Evolutionary conservation across 2,113 vertebrate species (phyloP).

Genomic region (Petromus typicus): DNA sequence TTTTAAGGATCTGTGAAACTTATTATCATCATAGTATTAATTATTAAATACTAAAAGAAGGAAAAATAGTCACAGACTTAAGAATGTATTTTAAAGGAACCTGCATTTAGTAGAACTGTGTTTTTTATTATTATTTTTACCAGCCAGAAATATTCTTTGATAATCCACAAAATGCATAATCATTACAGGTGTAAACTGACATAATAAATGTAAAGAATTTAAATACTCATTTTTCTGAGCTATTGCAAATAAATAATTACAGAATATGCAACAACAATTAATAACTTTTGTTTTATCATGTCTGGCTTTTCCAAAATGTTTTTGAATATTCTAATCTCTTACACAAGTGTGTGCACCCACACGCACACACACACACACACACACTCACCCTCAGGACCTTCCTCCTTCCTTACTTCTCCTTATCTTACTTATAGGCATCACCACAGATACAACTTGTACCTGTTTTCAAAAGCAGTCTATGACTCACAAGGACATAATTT

Average conservation of each 20-base stretch:
- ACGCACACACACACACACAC: not conserved
- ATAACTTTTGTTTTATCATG: not conserved
- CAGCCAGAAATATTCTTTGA: not conserved
- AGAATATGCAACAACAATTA: not conserved
- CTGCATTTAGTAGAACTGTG: not conserved
- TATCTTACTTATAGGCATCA: not conserved
- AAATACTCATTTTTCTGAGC: not conserved
- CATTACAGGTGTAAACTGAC: slow-evolving; percentile 24
- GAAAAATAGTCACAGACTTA: not conserved
- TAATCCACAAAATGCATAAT: not conserved
- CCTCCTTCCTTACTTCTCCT: not conserved
- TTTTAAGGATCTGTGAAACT: not conserved
- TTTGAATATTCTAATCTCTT: not conserved
- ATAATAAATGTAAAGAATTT: not conserved
- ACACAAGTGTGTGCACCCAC: not conserved
- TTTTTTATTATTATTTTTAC: not conserved
- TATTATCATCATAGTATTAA: not conserved
- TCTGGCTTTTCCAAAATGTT: not conserved
- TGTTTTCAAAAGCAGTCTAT: not conserved
- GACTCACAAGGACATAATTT: not conserved
- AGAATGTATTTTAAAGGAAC: not conserved
- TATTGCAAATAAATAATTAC: not conserved
- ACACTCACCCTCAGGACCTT: not conserved
- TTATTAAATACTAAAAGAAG: not conserved
- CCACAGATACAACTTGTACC: not conserved